Conservation (phyloP, 2,113 vertebrate genomes). For the Oreochromis spilurus region DNA sequence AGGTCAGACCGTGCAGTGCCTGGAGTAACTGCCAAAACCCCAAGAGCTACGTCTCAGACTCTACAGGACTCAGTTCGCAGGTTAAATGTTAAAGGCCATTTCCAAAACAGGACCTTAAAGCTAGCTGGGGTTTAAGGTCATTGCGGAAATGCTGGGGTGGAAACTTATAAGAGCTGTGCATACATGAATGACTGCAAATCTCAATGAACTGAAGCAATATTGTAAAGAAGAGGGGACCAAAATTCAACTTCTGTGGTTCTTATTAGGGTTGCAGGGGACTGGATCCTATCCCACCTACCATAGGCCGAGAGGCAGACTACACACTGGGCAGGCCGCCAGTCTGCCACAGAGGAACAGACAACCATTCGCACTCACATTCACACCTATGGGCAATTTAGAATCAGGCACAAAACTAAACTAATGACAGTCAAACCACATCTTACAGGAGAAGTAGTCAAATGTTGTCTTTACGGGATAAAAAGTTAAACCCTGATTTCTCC, state of each 20-base stretch:
- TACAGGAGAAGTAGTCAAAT: no score
- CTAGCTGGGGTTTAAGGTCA: background rate
- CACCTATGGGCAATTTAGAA: no score
- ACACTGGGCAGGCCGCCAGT: no score
- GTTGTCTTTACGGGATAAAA: no score
- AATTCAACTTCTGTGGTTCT: no score
- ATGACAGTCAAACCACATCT: no score
- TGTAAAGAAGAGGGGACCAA: background rate
- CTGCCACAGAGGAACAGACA: no score
- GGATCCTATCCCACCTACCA: no score
- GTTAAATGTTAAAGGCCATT: background rate
- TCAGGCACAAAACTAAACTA: no score
- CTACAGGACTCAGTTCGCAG: background rate
- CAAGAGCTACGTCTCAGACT: background rate
- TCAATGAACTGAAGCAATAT: rapidly evolving
- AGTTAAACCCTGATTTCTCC: background rate
- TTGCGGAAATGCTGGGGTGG: background rate
- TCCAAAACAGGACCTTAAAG: background rate
- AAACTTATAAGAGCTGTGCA: background rate
- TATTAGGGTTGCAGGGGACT: no score
- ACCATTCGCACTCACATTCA: no score
- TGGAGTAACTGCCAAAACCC: background rate
- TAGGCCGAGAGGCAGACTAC: no score
- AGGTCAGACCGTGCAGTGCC: background rate
- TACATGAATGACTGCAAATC: background rate